Conservation (phyloP, 2,113 vertebrate genomes). For the Ramphastos sulfuratus region DNA sequence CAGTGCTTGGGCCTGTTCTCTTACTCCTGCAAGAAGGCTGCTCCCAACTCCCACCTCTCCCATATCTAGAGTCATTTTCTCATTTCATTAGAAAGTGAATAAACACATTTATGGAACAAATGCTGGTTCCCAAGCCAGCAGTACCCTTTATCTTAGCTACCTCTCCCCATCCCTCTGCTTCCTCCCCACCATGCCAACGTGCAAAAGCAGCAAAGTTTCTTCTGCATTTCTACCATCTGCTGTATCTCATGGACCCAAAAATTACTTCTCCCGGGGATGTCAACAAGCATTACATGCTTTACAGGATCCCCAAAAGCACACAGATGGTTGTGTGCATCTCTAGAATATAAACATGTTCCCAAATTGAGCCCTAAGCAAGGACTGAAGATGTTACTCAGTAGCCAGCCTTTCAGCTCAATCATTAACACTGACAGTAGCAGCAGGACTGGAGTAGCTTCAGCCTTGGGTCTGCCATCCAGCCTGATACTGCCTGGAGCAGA, state of each 20-base stretch:
- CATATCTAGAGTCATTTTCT: not conserved
- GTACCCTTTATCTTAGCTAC: not conserved
- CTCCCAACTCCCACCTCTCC: not conserved
- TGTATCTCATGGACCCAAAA: not conserved
- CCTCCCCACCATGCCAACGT: accelerated
- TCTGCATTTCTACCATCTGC: not conserved
- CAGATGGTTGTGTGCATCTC: not conserved
- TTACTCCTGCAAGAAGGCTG: not conserved
- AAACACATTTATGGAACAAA: not conserved
- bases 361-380: not conserved
- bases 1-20: not conserved
- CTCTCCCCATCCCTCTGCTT: not conserved
- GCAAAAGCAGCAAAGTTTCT: not conserved
- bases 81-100: not conserved
- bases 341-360: not conserved
- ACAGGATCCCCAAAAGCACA: not conserved
- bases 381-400: not conserved
- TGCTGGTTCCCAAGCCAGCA: not conserved
- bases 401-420: not conserved
- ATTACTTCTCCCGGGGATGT: not conserved
- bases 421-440: not conserved
- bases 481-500: not conserved
- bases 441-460: not conserved
- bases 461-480: not conserved
- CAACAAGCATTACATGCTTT: not conserved